These are phyloP conservation scores for Galeruca laticollis DNA, from an alignment of 2,888 invertebrate species.

Conservation along the genomic window DNA sequence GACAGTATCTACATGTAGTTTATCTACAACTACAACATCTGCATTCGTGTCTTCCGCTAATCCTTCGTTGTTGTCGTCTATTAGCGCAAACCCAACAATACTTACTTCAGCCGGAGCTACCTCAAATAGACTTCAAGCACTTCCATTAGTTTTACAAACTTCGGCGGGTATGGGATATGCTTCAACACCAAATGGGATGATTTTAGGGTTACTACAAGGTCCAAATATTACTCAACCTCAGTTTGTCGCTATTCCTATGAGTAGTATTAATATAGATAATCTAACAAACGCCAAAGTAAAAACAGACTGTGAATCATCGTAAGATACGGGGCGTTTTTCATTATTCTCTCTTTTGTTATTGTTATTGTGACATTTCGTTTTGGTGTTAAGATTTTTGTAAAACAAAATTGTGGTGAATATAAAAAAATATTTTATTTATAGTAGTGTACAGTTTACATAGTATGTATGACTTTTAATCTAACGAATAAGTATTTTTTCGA, in stretches of 20 bases:
- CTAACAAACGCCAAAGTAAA: not conserved
- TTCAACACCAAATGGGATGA: constrained; percentile 51
- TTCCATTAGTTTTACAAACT: constrained; percentile 52
- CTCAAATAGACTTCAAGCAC: constrained; percentile 42
- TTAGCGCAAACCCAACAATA: not conserved
- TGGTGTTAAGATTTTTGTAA: not conserved
- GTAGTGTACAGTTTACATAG: not conserved
- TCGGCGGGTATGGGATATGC: constrained; percentile 50
- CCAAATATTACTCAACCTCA: constrained; percentile 48
- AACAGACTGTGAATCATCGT: not conserved
- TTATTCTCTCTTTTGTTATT: not conserved
- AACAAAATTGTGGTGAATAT: no score
- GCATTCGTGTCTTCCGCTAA: not conserved
- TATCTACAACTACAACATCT: not conserved
- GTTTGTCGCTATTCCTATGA: constrained; percentile 49
- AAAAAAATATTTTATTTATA: not conserved
- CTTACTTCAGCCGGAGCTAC: not conserved
- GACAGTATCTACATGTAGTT: constrained; percentile 5
- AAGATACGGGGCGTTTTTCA: not conserved
- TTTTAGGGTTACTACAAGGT: constrained; percentile 50
- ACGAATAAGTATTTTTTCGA: no score
- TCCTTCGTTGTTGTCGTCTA: constrained; percentile 1
- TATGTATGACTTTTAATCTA: no score
- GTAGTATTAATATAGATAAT: constrained; percentile 16
- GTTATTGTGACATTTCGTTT: not conserved